Conservation (phyloP, 1,140 invertebrate species). For the Portunus trituberculatus region DNA sequence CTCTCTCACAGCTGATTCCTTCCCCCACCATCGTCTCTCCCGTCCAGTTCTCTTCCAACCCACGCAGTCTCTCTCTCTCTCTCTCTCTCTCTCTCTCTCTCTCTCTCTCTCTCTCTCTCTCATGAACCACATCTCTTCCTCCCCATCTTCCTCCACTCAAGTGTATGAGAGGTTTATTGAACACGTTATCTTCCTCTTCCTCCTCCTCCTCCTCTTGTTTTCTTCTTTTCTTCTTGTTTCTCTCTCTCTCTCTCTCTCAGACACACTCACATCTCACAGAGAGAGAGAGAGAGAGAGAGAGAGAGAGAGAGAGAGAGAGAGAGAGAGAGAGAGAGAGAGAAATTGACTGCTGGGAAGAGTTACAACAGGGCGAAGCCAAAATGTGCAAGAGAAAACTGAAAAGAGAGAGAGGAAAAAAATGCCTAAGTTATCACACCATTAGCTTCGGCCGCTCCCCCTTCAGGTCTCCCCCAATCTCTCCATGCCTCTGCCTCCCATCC, state of each 20-base stretch:
- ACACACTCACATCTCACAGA: background rate
- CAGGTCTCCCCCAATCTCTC: too few relatives aligned
- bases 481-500: too few relatives aligned
- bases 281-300: slow-evolving; percentile 58
- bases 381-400: background rate
- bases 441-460: too few relatives aligned
- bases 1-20: background rate
- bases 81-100: background rate
- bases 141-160: too few relatives aligned
- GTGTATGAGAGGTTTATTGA: too few relatives aligned
- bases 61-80: background rate
- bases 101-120: background rate
- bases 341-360: background rate
- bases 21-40: background rate
- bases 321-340: slow-evolving; percentile 48
- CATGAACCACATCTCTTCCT: background rate
- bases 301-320: slow-evolving; percentile 35
- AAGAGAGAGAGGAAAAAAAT: slow-evolving; percentile 11
- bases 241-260: too few relatives aligned
- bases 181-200: too few relatives aligned
- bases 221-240: too few relatives aligned
- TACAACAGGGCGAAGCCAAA: background rate
- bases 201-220: too few relatives aligned
- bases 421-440: background rate
- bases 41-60: background rate